Conservation (phyloP, 2,113 vertebrate species). For the Sylvilagus bachmani region DNA sequence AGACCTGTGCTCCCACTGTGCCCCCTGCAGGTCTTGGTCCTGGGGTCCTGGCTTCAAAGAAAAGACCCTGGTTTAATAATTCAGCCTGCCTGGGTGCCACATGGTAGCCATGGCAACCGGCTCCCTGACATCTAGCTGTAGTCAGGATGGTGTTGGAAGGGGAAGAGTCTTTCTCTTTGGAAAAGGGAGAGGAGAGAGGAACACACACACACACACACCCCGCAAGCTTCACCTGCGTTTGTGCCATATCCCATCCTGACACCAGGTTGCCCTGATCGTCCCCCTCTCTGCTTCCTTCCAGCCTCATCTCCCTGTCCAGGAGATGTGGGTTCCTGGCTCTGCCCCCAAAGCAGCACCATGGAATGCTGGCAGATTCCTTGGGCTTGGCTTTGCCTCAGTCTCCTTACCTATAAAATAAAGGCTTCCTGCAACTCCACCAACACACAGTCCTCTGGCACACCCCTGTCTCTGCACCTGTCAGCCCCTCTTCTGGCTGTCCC, state of each 20-base stretch:
- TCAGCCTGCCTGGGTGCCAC: slow-evolving; percentile 84
- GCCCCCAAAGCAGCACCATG: background rate
- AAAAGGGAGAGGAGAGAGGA: slow-evolving; percentile 19
- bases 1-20: background rate
- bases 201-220: slow-evolving; percentile 52
- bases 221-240: background rate
- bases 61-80: slow-evolving; percentile 86
- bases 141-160: slow-evolving; percentile 73
- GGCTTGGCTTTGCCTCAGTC: background rate
- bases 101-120: slow-evolving; percentile 87
- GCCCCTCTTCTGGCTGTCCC: background rate
- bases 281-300: background rate
- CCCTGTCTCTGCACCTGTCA: background rate
- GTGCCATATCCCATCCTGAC: background rate
- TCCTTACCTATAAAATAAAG: background rate
- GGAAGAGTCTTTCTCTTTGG: background rate
- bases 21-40: slow-evolving; percentile 47
- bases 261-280: background rate
- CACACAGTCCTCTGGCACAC: background rate
- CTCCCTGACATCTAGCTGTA: slow-evolving; percentile 83
- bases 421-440: background rate
- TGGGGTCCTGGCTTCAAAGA: slow-evolving; percentile 81
- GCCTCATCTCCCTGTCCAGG: background rate
- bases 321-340: background rate
- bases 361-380: background rate